Percentiles rank a stretch among this genome's conserved stretches.
These are phyloP conservation scores for Hippopotamyrus pictus DNA, from an alignment of 2,797 vertebrate genomes.

Conservation along the genomic window DNA sequence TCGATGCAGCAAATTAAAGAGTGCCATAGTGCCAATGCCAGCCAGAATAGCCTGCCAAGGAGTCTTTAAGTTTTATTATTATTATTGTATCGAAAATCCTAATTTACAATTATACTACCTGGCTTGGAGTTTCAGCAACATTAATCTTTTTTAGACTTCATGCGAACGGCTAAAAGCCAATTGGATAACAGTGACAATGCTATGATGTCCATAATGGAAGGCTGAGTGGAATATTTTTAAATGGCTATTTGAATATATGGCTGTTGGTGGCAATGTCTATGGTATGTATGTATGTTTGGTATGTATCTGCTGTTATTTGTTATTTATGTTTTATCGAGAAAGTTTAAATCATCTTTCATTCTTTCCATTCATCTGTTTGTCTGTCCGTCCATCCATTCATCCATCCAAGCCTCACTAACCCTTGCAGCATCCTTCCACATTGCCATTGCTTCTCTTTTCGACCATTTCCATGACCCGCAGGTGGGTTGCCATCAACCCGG, in stretches of 20 bases:
- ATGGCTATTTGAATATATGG: background rate
- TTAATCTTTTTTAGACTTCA: background rate
- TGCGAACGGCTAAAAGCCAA: background rate
- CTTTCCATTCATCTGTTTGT: background rate
- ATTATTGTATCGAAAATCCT: slow-evolving; percentile 4
- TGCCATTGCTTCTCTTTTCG: background rate
- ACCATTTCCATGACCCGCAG: background rate
- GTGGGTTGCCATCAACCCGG: background rate
- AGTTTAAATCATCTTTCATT: background rate
- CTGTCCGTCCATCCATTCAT: background rate
- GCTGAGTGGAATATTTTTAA: background rate
- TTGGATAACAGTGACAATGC: background rate
- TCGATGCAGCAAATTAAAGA: background rate
- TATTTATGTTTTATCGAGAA: background rate
- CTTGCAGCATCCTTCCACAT: background rate
- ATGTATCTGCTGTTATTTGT: background rate
- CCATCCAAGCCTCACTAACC: background rate
- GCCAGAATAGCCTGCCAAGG: background rate
- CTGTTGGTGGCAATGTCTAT: background rate
- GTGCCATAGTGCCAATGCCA: background rate
- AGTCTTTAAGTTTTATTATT: background rate
- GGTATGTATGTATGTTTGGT: background rate
- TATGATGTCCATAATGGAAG: background rate
- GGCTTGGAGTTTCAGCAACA: background rate
- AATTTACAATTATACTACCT: slow-evolving; percentile 2